These are phyloP conservation scores for Sminthurinus aureus DNA, from an alignment of 2,888 invertebrate genomes.

Conservation along the genomic window DNA sequence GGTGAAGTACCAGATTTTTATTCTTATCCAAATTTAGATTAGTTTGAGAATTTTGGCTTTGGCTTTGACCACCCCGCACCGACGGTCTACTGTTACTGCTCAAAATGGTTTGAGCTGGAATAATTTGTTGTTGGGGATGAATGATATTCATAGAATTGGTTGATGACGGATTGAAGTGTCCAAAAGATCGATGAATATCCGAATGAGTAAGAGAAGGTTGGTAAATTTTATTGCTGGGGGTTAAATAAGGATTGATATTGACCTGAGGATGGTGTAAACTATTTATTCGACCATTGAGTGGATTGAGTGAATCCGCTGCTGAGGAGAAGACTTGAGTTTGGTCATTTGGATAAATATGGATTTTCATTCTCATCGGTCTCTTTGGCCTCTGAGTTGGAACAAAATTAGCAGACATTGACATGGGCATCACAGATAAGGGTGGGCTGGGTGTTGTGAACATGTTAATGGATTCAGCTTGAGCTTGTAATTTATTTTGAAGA, in stretches of 20 bases:
- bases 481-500: constrained; percentile 55
- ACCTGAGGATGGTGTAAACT: background rate
- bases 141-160: too few species aligned
- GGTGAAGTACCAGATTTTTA: constrained; percentile 57
- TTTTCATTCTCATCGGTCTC: constrained; percentile 59
- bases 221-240: constrained; percentile 6
- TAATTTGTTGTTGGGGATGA: constrained; percentile 5
- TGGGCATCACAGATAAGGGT: background rate
- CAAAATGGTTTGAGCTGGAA: background rate
- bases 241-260: background rate
- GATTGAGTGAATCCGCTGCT: background rate
- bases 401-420: background rate
- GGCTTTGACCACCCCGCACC: background rate
- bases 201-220: background rate
- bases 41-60: background rate
- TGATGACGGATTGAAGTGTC: background rate
- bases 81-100: background rate
- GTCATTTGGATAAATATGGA: constrained; percentile 60
- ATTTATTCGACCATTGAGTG: background rate
- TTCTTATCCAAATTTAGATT: constrained; percentile 52
- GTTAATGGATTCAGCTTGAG: constrained; percentile 47
- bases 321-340: constrained; percentile 8
- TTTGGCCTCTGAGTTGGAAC: background rate
- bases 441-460: background rate
- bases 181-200: constrained; percentile 28